phyloP scores from a whole-genome alignment of 1,140 invertebrate genomes.

The Heliconius nattereri region DNA sequence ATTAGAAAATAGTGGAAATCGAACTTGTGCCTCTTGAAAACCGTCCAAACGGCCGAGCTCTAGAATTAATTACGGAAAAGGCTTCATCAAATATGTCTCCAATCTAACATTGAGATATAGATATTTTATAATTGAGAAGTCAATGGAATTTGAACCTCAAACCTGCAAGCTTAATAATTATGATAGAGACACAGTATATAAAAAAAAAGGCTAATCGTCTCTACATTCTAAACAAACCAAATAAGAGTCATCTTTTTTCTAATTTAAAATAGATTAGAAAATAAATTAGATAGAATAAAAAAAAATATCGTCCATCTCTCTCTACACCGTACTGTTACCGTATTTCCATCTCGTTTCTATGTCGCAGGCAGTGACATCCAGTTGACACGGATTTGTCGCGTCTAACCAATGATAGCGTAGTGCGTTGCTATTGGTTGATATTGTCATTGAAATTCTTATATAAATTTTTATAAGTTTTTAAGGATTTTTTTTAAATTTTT shows the following conservation, averaged over 20 bases:
- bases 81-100: too few species aligned
- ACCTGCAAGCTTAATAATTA: neutral
- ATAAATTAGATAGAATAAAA: neutral
- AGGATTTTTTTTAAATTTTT: too few species aligned
- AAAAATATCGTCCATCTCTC: neutral
- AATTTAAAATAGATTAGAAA: conserved; percentile 2
- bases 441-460: conserved; percentile 39
- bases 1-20: too few species aligned
- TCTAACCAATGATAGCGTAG: conserved; percentile 57
- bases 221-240: neutral
- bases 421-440: conserved; percentile 54
- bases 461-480: neutral
- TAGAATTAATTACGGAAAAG: too few species aligned
- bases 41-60: too few species aligned
- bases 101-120: too few species aligned
- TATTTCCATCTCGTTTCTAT: conserved; percentile 2
- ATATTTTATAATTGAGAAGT: too few species aligned
- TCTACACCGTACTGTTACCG: neutral
- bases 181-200: neutral
- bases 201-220: neutral
- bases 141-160: neutral
- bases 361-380: conserved; percentile 61
- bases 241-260: neutral
- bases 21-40: too few species aligned
- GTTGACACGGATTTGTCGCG: conserved; percentile 37